phyloP scores from a whole-genome alignment of 92 coral and sea anemone species.

The Epizoanthus ramosus region DNA sequence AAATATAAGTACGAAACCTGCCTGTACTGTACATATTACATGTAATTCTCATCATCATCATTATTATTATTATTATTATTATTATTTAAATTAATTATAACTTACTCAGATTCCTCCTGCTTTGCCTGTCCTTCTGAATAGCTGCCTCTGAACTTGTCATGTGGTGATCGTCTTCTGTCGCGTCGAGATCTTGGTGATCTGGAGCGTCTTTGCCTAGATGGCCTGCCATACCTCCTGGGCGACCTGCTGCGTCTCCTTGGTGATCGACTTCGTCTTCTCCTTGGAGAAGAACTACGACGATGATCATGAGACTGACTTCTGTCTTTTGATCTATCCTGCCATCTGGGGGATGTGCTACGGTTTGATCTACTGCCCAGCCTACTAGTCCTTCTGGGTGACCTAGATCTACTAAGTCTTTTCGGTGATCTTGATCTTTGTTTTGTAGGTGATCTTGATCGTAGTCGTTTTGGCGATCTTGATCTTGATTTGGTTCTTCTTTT shows the following conservation, averaged over 20 bases:
- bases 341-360: slow-evolving; percentile 42
- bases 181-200: slow-evolving; percentile 71
- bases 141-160: slow-evolving; percentile 76
- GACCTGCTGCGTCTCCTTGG: slow-evolving; percentile 73
- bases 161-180: slow-evolving; percentile 62
- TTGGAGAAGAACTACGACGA: slow-evolving; percentile 61
- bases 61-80: too few species aligned
- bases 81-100: slow-evolving; percentile 20
- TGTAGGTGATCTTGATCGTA: slow-evolving; percentile 37
- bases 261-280: slow-evolving; percentile 34
- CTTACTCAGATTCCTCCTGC: slow-evolving; percentile 80
- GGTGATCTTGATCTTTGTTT: slow-evolving; percentile 49
- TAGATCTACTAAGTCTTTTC: slow-evolving; percentile 49
- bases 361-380: slow-evolving; percentile 7
- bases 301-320: slow-evolving; percentile 43
- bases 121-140: slow-evolving; percentile 72
- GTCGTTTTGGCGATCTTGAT: slow-evolving; percentile 19
- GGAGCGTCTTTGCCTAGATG: slow-evolving; percentile 48
- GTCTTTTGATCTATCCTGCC: slow-evolving; percentile 12
- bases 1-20: too few species aligned
- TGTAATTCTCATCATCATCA: too few species aligned
- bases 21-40: too few species aligned
- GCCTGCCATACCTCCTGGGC: slow-evolving; percentile 41
- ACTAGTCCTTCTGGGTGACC: slow-evolving; percentile 54
- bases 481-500: slow-evolving; percentile 34